Evolutionary conservation across 2,797 vertebrate species (phyloP).

Genomic region (Poecilia gillii): DNA sequence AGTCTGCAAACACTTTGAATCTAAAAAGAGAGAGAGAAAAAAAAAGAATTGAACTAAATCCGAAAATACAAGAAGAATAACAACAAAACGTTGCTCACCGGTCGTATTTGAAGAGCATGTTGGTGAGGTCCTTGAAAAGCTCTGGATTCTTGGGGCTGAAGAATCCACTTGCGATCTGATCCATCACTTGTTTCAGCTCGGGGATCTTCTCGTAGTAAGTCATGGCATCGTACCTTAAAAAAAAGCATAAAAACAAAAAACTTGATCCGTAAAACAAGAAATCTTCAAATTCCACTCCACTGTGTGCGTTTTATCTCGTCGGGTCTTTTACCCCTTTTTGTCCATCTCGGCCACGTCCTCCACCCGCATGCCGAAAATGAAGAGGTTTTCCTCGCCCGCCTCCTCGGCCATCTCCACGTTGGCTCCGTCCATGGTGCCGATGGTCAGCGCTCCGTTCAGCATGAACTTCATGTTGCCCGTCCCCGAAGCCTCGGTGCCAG

Average conservation of each 20-base stretch:
- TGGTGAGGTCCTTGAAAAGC: slow-evolving; percentile 89
- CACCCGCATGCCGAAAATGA: slow-evolving; percentile 96
- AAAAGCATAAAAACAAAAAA: neutral
- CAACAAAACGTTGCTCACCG: slow-evolving; percentile 77
- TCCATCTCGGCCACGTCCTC: slow-evolving; percentile 90
- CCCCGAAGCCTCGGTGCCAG: slow-evolving; percentile 93
- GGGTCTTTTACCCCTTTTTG: slow-evolving; percentile 83
- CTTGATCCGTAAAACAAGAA: neutral
- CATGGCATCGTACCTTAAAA: slow-evolving; percentile 87
- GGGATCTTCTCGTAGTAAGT: slow-evolving; percentile 87
- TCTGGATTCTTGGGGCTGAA: slow-evolving; percentile 90
- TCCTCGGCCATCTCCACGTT: slow-evolving; percentile 98
- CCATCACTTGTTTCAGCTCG: slow-evolving; percentile 88
- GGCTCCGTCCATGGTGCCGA: slow-evolving; percentile 97
- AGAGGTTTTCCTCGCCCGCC: slow-evolving; percentile 93
- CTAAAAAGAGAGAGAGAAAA: slow-evolving; percentile 64
- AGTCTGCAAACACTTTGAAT: slow-evolving; percentile 98
- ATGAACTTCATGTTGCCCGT: slow-evolving; percentile 99
- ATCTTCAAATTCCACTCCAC: neutral
- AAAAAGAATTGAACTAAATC: neutral
- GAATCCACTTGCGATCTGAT: slow-evolving; percentile 90
- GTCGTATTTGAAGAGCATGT: slow-evolving; percentile 95
- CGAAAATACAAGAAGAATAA: neutral
- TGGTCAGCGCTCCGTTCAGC: slow-evolving; percentile 96
- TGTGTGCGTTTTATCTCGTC: neutral